Evolutionary conservation across 2,113 vertebrate genomes (phyloP), one percentile per base, ranked within the genome.

Genomic region (Rhineura floridana): DNA sequence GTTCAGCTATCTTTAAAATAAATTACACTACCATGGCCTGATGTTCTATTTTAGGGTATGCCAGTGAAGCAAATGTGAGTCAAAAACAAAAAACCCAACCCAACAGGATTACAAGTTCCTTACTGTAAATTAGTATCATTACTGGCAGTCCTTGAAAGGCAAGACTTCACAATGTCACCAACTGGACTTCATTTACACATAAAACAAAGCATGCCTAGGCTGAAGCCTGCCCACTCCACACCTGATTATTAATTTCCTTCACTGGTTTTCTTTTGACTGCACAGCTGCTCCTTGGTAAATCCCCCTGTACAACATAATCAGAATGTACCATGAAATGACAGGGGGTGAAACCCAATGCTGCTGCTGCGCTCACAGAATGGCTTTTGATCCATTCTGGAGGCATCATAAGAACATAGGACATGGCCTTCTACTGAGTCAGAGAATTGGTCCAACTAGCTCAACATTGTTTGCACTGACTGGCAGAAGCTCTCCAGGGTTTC

Each of bases 21-120:
- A 81, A 88, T 91, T 91, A 89, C 85, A 93, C 91, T 8, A 82
- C 48, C 59, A 76, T 65, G 87, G 88, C 86, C 93, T 92, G 90
- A 85, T 55, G 25, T 81, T 77, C 90, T 95, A 88, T 94, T 96
- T 93, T 78, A 88, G 91, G 92, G 93, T 73, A 82, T 6, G 59
- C 46, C 42, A 9, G 69, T 78, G 89, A 90, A 93, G 90, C 86
- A 91, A 93, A 86, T 1, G 44, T 62, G 6, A 36, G 67, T 30
- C 23, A 30, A 19, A 44, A 11, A 44, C 23, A 42, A 0, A 80
- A 62, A 48, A 4, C 48, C 46, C 65, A 93, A 87, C 84, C 80
- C 85, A 88, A 72, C 85, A 84, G 86, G 72, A 92, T 83, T 94
- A 91, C 82, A 63, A 11, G 89, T 90, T 91, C 73, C 85, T 86